Conservation (phyloP, 2,797 vertebrate genomes). For the Tiaroga cobitis region DNA sequence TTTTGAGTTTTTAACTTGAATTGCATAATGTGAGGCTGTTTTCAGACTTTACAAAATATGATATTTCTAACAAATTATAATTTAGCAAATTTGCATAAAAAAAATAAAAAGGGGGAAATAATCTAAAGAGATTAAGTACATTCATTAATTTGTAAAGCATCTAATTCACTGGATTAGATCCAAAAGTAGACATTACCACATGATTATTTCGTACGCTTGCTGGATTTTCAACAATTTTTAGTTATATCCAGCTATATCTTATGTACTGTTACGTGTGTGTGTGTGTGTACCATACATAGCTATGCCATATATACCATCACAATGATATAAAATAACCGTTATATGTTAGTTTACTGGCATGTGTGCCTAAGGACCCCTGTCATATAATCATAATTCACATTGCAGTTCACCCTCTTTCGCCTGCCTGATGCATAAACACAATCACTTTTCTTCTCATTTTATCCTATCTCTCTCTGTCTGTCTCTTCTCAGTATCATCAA, state of each 20-base stretch:
- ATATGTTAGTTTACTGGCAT: background rate
- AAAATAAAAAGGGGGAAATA: too few species aligned
- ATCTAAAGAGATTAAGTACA: too few species aligned
- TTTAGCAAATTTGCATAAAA: too few species aligned
- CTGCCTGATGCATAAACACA: slow-evolving; percentile 5
- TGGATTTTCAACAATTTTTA: too few species aligned
- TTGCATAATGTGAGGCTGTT: background rate
- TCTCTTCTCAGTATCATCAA: slow-evolving; percentile 27
- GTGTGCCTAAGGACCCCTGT: slow-evolving; percentile 2
- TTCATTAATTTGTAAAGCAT: too few species aligned
- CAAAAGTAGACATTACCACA: background rate
- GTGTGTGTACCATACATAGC: background rate
- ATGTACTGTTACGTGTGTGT: too few species aligned
- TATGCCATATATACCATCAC: background rate
- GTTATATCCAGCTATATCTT: too few species aligned
- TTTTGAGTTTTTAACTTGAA: background rate
- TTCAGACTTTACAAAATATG: background rate
- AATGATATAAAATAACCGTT: background rate
- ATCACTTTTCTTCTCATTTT: slow-evolving; percentile 1
- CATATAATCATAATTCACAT: slow-evolving; percentile 17
- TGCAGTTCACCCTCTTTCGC: background rate
- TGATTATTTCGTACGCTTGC: background rate
- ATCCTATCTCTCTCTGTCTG: slow-evolving; percentile 11
- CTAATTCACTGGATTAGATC: too few species aligned
- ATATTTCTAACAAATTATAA: too few species aligned